Percentiles rank a stretch among this genome's conserved stretches.
Conservation (phyloP, 2,888 invertebrate genomes). For the Pherbina coryleti region DNA sequence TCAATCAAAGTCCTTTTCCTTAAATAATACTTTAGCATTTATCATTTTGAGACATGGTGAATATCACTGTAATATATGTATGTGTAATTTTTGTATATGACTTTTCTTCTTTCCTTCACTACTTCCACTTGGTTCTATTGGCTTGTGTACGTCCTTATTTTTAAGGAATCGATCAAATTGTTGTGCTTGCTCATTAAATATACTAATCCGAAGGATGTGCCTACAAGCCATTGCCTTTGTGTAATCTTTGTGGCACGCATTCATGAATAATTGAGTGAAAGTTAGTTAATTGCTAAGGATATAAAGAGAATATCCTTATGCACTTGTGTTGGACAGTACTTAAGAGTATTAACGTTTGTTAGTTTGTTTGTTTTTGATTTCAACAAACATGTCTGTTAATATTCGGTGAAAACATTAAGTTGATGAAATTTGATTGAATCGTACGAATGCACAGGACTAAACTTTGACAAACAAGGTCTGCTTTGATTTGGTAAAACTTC, state of each 20-base stretch:
- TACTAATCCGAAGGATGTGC: not conserved
- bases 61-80: not conserved
- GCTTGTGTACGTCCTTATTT: not conserved
- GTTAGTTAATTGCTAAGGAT: not conserved
- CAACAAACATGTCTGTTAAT: not conserved
- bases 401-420: not conserved
- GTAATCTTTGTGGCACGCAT: not conserved
- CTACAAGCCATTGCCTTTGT: not conserved
- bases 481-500: no score
- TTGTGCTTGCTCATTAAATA: constrained; percentile 2
- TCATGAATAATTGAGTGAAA: not conserved
- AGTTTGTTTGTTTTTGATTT: not conserved
- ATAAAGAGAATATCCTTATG: not conserved
- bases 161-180: not conserved
- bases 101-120: not conserved
- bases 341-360: not conserved
- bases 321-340: not conserved
- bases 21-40: constrained; percentile 1
- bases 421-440: not conserved
- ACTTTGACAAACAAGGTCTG: no score
- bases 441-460: no score
- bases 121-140: not conserved
- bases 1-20: constrained; percentile 13
- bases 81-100: not conserved
- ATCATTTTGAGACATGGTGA: constrained; percentile 3